Base-by-base conservation (phyloP, 2,113 vertebrate species). In the Onychorhynchus coronatus region DNA sequence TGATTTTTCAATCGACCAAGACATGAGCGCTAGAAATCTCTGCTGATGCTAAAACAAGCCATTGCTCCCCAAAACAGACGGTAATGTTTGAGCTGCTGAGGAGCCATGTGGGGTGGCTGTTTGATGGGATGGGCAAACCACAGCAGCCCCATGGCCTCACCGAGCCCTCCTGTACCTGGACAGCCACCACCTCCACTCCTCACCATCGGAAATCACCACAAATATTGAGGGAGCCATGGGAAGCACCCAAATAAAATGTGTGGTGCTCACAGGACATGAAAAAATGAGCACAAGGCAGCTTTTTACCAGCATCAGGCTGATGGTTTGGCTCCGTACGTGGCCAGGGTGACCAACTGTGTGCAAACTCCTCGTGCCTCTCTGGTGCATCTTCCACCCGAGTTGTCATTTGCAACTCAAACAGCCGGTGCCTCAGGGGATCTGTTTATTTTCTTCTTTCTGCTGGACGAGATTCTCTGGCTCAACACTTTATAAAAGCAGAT, bases 231-330 rank as follows among this genome's bases (percentile, higher is more conserved):
- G 23, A 49, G 6, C 21, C 22, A 19, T 3, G 35, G 50, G 59
- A 63, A 66, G 14, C 6, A 24, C 14, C 14, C 1, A 14, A 3
- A 2, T 6, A 23, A 23, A 8, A 22, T 11, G 2, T 0, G 0
- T 3, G 14, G 11, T 35, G n/a, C 9, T 42, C 5, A 21, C 0
- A 0, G 31, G 16, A 41, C 4, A 7, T 0, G 4, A 3, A 12
- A 53, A 49, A 18, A 5, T 1, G 41, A 81, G 37, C 23, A 7
- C 28, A 15, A 67, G 3, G 28, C 1, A 1, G 1, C 2, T 74
- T 77, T 86, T 67, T 5, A n/a, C 39, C 59, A 17, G 33, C 0
- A 1, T 22, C 61, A 23, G 24, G 31, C 7, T 56, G 46, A 17
- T 2, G 37, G 16, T 21, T 27, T 9, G 4, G 10, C 70, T 37